These are phyloP conservation scores for Heliconius cydno DNA, from an alignment of 2,888 invertebrate genomes.

Conservation along the genomic window DNA sequence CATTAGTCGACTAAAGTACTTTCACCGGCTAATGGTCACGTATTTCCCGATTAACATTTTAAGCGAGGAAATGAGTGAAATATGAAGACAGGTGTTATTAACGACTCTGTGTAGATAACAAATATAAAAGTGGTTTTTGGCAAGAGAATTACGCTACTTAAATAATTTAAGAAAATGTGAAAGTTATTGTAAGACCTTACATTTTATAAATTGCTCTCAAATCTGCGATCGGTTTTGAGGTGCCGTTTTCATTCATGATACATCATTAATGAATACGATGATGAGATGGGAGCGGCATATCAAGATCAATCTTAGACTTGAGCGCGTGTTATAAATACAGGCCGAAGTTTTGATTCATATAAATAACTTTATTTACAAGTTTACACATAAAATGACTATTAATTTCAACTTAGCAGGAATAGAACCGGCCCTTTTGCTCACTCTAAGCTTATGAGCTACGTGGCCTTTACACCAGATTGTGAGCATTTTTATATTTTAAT, in stretches of 20 bases:
- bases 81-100: conserved; percentile 32
- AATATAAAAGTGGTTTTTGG: conserved; percentile 19
- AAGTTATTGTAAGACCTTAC: neutral
- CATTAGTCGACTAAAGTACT: conserved; percentile 52
- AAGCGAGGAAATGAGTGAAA: conserved; percentile 33
- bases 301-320: too few relatives aligned
- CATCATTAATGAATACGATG: too few relatives aligned
- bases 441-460: neutral
- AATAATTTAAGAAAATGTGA: neutral
- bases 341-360: neutral
- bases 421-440: neutral
- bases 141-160: neutral
- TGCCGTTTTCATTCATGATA: too few relatives aligned
- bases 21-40: conserved; percentile 49
- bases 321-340: too few relatives aligned
- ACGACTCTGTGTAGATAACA: neutral
- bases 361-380: neutral
- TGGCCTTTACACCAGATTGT: too few relatives aligned
- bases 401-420: neutral
- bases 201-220: too few relatives aligned
- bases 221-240: too few relatives aligned
- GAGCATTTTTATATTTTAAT: neutral
- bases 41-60: conserved; percentile 45
- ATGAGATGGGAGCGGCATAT: too few relatives aligned
- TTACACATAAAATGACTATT: neutral